phyloP scores from a whole-genome alignment of 1,140 invertebrate species.

The Drosophila guanche region DNA sequence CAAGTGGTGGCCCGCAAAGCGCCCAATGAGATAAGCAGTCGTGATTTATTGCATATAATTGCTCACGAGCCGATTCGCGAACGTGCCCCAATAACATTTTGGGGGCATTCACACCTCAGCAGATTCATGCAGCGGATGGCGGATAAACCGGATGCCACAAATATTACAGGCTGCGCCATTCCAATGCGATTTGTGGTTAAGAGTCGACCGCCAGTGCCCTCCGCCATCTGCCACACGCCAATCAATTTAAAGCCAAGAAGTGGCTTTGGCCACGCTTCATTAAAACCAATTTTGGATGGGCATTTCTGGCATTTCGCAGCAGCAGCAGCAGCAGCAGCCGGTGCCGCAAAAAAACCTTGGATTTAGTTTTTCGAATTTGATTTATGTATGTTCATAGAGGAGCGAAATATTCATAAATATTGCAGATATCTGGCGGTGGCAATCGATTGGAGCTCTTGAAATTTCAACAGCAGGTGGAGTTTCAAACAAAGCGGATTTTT shows the following conservation, averaged over 20 bases:
- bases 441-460: too few species aligned
- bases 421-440: too few species aligned
- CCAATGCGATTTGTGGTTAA: slow-evolving; percentile 48
- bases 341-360: neutral
- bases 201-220: slow-evolving; percentile 16
- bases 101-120: slow-evolving; percentile 66
- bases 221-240: slow-evolving; percentile 30
- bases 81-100: slow-evolving; percentile 73
- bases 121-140: slow-evolving; percentile 40
- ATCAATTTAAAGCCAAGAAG: slow-evolving; percentile 59
- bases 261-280: slow-evolving; percentile 48
- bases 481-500: too few species aligned
- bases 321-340: neutral
- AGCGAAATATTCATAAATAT: too few species aligned
- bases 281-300: slow-evolving; percentile 62
- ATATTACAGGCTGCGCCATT: slow-evolving; percentile 15
- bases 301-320: slow-evolving; percentile 25
- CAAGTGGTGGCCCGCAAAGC: slow-evolving; percentile 18
- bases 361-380: neutral
- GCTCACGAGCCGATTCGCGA: slow-evolving; percentile 57
- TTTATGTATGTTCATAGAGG: too few species aligned
- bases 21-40: slow-evolving; percentile 56
- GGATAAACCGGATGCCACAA: slow-evolving; percentile 17
- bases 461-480: too few species aligned
- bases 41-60: slow-evolving; percentile 77